These are phyloP conservation scores for Tethya wilhelma DNA, from an alignment of 37 sponge, comb jelly and placozoan genomes.

Conservation along the genomic window DNA sequence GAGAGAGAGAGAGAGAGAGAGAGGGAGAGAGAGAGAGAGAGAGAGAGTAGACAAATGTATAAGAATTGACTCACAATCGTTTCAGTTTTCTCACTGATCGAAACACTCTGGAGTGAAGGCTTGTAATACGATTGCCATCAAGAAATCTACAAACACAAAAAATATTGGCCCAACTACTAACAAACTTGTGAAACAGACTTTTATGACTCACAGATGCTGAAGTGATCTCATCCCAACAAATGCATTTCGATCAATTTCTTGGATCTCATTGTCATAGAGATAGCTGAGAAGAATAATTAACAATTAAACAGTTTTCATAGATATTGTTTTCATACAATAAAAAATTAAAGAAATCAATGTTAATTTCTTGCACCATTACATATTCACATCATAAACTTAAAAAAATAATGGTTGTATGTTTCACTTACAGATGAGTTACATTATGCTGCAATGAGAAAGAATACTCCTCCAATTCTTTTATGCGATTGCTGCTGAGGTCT, in stretches of 20 bases:
- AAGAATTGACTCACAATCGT: slow-evolving; percentile 43
- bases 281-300: slow-evolving; percentile 17
- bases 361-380: background rate
- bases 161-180: background rate
- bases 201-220: slow-evolving; percentile 42
- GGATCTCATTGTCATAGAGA: slow-evolving; percentile 40
- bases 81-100: slow-evolving; percentile 15
- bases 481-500: slow-evolving; percentile 51
- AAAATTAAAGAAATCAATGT: background rate
- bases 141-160: slow-evolving; percentile 28
- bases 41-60: too few relatives aligned
- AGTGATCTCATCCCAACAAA: slow-evolving; percentile 44
- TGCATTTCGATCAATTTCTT: slow-evolving; percentile 33
- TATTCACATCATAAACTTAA: background rate
- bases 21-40: too few relatives aligned
- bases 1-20: too few relatives aligned
- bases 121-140: slow-evolving; percentile 45
- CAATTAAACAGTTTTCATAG: background rate
- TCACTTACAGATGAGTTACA: slow-evolving; percentile 49
- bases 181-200: background rate
- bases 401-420: background rate
- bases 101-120: slow-evolving; percentile 39
- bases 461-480: background rate
- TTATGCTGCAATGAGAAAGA: slow-evolving; percentile 33
- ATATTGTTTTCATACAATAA: too few relatives aligned